Conservation (phyloP, 2,888 invertebrate species). For the Andrena hattorfiana region DNA sequence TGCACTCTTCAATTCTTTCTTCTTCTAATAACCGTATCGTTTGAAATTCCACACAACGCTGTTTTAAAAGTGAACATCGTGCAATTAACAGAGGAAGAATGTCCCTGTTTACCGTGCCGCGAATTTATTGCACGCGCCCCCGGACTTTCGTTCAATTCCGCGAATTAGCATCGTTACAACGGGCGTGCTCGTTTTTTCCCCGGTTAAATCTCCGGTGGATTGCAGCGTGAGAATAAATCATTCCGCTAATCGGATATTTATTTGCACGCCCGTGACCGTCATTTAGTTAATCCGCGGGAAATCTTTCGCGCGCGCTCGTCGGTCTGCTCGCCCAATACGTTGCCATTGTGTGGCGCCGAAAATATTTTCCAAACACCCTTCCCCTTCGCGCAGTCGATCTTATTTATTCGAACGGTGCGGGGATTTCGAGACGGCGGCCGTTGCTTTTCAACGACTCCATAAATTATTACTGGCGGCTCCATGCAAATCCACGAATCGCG, state of each 20-base stretch:
- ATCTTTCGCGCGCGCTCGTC: constrained; percentile 20
- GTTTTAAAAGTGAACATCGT: not conserved
- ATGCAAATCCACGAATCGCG: not conserved
- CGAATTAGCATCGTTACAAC: constrained; percentile 27
- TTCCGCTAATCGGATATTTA: constrained; percentile 51
- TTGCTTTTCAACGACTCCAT: not conserved
- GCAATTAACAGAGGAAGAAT: constrained; percentile 23
- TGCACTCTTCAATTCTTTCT: not conserved
- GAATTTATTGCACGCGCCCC: constrained; percentile 14
- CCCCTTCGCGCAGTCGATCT: not conserved
- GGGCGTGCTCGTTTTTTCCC: constrained; percentile 5
- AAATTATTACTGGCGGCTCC: not conserved
- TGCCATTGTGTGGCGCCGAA: not conserved
- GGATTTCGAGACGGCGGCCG: not conserved
- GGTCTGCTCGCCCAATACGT: constrained; percentile 6
- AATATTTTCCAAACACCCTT: constrained; percentile 13
- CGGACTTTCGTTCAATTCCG: not conserved
- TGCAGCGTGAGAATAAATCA: constrained; percentile 40
- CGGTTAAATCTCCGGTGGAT: constrained; percentile 22
- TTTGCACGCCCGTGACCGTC: constrained; percentile 36
- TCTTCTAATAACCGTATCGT: not conserved
- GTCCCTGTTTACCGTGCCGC: constrained; percentile 16
- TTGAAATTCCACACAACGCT: not conserved
- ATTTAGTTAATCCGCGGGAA: constrained; percentile 41
- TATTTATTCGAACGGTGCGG: not conserved